Evolutionary conservation across 1,140 invertebrate species (phyloP).

Genomic region (Sarcophaga peregrina): DNA sequence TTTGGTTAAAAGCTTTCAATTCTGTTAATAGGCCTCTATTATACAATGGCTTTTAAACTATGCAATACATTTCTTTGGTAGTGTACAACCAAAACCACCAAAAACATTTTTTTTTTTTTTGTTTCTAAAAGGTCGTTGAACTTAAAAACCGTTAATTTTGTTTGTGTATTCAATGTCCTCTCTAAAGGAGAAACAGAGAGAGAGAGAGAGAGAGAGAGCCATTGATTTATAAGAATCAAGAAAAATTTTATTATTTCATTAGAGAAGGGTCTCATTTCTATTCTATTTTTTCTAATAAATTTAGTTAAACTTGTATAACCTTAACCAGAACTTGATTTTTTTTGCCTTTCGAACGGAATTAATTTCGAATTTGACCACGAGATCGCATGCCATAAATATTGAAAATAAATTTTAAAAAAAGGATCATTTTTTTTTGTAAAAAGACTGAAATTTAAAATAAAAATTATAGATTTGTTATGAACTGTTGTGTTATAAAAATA

Average conservation of each 20-base stretch:
- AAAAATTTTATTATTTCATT: no score
- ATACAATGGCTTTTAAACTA: background rate
- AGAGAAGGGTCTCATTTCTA: no score
- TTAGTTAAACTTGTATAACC: slow-evolving; percentile 9
- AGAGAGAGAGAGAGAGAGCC: no score
- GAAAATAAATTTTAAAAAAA: no score
- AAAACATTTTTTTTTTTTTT: background rate
- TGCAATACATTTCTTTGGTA: no score
- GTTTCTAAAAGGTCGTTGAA: background rate
- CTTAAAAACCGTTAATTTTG: slow-evolving; percentile 15
- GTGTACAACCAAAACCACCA: background rate
- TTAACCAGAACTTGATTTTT: slow-evolving; percentile 5
- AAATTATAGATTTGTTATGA: slow-evolving; percentile 61
- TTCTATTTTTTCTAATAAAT: background rate
- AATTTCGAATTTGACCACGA: background rate
- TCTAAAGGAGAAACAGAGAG: no score
- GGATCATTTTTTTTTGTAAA: no score
- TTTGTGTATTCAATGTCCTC: background rate
- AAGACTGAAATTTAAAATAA: no score
- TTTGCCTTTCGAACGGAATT: slow-evolving; percentile 1
- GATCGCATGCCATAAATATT: background rate
- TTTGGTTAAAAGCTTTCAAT: background rate
- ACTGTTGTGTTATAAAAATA: slow-evolving; percentile 59
- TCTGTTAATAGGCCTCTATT: no score
- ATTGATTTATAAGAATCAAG: no score